These are phyloP conservation scores for Caenorhabditis afra DNA, from an alignment of 2,888 invertebrate species.

Conservation along the genomic window DNA sequence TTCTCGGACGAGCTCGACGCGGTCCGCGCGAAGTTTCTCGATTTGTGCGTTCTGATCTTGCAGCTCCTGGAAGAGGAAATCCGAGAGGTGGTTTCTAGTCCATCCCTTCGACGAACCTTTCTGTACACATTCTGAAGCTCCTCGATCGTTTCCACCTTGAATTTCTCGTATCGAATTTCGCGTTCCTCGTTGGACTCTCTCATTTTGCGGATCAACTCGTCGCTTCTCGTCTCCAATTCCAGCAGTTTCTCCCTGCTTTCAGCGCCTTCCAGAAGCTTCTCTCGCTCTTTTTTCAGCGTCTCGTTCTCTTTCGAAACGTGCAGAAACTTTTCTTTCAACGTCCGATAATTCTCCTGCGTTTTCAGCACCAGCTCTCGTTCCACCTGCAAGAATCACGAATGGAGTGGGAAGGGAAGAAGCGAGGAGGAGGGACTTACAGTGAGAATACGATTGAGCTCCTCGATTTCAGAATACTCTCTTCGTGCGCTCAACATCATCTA, in stretches of 20 bases:
- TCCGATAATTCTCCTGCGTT: conserved; percentile 57
- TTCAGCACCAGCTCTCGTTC: conserved; percentile 53
- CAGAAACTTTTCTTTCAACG: conserved; percentile 44
- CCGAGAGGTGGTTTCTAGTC: not conserved
- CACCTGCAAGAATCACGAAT: conserved; percentile 40
- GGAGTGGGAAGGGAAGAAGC: not conserved
- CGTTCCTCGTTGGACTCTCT: conserved; percentile 35
- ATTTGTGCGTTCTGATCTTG: conserved; percentile 47
- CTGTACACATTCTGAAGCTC: conserved; percentile 52
- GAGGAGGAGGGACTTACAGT: conserved; percentile 26
- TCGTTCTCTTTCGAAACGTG: conserved; percentile 31
- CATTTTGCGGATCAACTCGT: conserved; percentile 47
- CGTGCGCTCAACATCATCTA: conserved; percentile 27
- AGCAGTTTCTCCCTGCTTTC: conserved; percentile 29
- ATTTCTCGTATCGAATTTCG: conserved; percentile 49
- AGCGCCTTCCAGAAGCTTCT: conserved; percentile 7
- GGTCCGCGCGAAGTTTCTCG: conserved; percentile 46
- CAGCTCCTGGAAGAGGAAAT: conserved; percentile 27
- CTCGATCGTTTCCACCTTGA: conserved; percentile 49
- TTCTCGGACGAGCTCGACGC: conserved; percentile 43
- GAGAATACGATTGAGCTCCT: conserved; percentile 51
- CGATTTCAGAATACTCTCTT: conserved; percentile 40
- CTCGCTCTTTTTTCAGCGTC: conserved; percentile 6
- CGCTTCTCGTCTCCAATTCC: conserved; percentile 39
- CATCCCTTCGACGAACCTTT: conserved; percentile 42